Percentiles rank a stretch among this genome's conserved stretches.
These are phyloP conservation scores for Tachycineta bicolor DNA, from an alignment of 2,113 vertebrate genomes.

Conservation along the genomic window DNA sequence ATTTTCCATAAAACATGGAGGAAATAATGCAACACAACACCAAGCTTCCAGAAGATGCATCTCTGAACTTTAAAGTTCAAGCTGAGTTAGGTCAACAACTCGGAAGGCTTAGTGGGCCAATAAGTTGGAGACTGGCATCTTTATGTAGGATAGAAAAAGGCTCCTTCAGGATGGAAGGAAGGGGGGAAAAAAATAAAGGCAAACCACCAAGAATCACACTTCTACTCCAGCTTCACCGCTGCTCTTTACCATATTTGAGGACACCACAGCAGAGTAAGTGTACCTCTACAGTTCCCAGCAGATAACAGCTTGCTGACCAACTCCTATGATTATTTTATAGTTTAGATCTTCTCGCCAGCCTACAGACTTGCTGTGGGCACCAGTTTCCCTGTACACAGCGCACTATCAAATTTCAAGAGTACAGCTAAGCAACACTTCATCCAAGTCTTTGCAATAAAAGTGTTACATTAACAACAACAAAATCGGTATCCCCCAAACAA, in stretches of 20 bases:
- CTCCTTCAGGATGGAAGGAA: background rate
- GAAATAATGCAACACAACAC: background rate
- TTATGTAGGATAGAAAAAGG: background rate
- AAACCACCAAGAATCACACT: background rate
- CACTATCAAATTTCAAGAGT: background rate
- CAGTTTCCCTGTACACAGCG: background rate
- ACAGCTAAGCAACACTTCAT: background rate
- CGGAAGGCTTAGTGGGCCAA: background rate
- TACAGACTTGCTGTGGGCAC: background rate
- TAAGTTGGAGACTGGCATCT: background rate
- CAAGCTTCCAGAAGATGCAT: background rate
- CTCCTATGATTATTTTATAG: background rate
- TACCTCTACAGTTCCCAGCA: background rate
- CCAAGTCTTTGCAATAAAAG: background rate
- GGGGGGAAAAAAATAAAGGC: too few relatives aligned
- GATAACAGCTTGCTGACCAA: background rate
- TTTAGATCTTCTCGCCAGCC: background rate
- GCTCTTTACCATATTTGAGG: background rate
- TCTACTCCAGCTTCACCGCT: background rate
- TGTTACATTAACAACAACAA: background rate
- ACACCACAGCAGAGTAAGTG: rapidly evolving
- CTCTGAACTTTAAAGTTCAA: background rate
- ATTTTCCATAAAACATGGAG: background rate
- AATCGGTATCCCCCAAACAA: background rate
- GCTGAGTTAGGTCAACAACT: background rate